These are phyloP conservation scores for Pygoscelis antarcticus DNA, from an alignment of 2,113 vertebrate species.

Conservation along the genomic window DNA sequence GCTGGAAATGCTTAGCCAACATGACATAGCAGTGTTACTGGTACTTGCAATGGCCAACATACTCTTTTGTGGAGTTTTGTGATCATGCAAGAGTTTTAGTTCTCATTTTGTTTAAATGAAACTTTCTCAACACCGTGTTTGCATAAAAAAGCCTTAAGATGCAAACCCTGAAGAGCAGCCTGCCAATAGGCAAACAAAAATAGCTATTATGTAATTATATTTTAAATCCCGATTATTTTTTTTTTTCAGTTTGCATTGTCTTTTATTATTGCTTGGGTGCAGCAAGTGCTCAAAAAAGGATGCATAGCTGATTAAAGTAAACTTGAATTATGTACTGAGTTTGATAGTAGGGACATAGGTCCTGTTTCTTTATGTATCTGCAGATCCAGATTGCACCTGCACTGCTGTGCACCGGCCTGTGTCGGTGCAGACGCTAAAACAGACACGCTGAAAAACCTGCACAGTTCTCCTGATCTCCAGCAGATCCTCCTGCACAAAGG, in stretches of 20 bases:
- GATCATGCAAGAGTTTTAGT: not conserved
- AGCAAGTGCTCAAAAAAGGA: not conserved
- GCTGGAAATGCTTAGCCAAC: not conserved
- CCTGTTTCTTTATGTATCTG: not conserved
- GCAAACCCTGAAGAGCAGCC: not conserved
- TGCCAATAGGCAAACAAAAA: not conserved
- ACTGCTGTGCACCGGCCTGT: not conserved
- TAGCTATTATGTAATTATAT: not conserved
- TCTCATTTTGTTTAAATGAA: not conserved
- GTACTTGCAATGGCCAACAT: not conserved
- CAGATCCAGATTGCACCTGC: not conserved
- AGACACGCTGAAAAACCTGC: not conserved
- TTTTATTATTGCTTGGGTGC: not conserved
- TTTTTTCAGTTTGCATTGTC: not conserved
- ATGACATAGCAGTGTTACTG: not conserved
- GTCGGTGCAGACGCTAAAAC: not conserved
- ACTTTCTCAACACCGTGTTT: not conserved
- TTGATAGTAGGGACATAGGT: not conserved
- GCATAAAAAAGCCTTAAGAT: not conserved
- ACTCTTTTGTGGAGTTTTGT: not conserved
- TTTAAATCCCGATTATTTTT: not conserved
- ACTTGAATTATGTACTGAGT: not conserved
- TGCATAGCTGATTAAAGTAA: not conserved
- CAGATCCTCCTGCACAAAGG: not conserved
- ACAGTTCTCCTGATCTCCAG: not conserved